Evolutionary conservation across 2,888 invertebrate genomes (phyloP).

Genomic region (Xanthorhoe designata): DNA sequence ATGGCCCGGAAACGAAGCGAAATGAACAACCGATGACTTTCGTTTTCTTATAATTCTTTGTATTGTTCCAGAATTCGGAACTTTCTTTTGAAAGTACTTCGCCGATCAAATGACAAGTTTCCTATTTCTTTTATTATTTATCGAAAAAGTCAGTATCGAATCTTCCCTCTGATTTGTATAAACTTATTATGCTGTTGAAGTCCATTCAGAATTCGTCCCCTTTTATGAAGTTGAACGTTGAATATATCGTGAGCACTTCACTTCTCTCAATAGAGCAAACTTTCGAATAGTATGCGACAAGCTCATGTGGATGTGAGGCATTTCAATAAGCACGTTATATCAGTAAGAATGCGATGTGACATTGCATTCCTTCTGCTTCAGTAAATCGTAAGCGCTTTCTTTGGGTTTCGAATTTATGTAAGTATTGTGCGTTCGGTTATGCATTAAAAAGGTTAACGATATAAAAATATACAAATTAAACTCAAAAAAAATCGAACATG

Average conservation of each 20-base stretch:
- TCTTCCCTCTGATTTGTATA: conserved; percentile 12
- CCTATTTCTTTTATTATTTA: conserved; percentile 34
- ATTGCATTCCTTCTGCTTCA: conserved; percentile 21
- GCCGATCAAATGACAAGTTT: conserved; percentile 31
- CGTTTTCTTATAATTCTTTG: conserved; percentile 73
- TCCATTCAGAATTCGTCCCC: conserved; percentile 4
- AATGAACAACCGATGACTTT: conserved; percentile 81
- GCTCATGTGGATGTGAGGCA: conserved; percentile 18
- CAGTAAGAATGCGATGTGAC: conserved; percentile 29
- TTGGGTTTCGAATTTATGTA: not conserved
- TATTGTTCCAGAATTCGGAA: conserved; percentile 65
- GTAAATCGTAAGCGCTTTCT: conserved; percentile 11
- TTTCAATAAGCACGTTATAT: conserved; percentile 28
- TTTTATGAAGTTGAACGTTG: conserved; percentile 8
- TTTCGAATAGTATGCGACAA: conserved; percentile 26
- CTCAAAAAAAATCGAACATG: no score
- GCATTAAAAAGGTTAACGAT: not conserved
- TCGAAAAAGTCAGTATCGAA: conserved; percentile 23
- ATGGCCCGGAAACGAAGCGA: conserved; percentile 73
- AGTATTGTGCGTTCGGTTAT: not conserved
- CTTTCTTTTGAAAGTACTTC: conserved; percentile 43
- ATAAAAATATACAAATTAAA: not conserved
- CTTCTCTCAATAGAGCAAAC: conserved; percentile 18
- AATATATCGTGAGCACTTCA: conserved; percentile 16
- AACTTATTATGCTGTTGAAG: conserved; percentile 1